phyloP scores from a whole-genome alignment of 2,888 invertebrate species.

The Cenopis cana region DNA sequence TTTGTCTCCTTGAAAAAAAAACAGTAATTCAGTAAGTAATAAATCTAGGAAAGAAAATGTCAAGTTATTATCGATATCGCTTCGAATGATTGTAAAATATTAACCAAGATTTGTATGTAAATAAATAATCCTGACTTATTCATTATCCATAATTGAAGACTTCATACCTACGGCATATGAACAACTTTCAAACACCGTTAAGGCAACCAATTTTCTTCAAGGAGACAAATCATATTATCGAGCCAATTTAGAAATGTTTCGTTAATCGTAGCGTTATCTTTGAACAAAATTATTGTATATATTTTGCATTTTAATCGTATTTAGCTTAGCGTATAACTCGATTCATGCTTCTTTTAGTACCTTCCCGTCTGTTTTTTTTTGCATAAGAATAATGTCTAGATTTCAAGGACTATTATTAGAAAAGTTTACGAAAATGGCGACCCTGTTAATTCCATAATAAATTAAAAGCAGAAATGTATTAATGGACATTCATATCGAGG shows the following conservation, averaged over 20 bases:
- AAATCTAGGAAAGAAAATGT: background rate
- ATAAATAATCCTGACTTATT: background rate
- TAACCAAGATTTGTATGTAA: background rate
- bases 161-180: background rate
- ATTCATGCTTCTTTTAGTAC: conserved; percentile 63
- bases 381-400: conserved; percentile 4
- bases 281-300: conserved; percentile 22
- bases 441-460: conserved; percentile 65
- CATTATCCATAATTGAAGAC: background rate
- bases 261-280: conserved; percentile 2
- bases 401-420: background rate
- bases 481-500: background rate
- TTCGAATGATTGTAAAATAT: background rate
- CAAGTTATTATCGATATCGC: background rate
- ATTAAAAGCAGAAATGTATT: background rate
- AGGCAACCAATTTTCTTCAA: background rate
- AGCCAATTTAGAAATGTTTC: conserved; percentile 6
- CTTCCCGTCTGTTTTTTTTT: conserved; percentile 45
- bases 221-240: conserved; percentile 9
- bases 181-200: background rate
- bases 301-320: conserved; percentile 36
- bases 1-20: background rate
- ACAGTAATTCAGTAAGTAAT: background rate
- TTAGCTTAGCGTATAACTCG: conserved; percentile 31
- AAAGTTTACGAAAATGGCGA: conserved; percentile 42